Evolutionary conservation across 2,113 vertebrate genomes (phyloP).

Genomic region (Anolis carolinensis): DNA sequence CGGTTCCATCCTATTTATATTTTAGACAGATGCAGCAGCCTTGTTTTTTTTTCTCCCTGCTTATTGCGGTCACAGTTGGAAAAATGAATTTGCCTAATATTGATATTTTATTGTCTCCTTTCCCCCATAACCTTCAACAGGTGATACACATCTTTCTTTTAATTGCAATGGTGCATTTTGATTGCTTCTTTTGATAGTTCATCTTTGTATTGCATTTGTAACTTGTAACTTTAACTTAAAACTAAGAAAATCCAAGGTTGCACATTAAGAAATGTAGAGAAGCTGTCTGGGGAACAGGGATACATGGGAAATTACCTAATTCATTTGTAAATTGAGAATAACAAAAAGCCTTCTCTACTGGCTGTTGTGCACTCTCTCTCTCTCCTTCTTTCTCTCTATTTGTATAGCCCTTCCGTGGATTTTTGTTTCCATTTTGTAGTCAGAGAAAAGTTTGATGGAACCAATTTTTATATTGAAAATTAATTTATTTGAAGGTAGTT

Average conservation of each 20-base stretch:
- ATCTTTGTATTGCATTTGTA: not conserved
- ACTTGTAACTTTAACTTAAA: not conserved
- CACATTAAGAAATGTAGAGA: not conserved
- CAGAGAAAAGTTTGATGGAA: too few relatives aligned
- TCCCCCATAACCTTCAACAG: too few relatives aligned
- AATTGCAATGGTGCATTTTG: not conserved
- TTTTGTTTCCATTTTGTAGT: not conserved
- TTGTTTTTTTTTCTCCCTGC: too few relatives aligned
- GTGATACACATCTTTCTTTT: too few relatives aligned
- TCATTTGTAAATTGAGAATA: too few relatives aligned
- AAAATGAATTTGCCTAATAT: too few relatives aligned
- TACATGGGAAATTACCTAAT: not conserved
- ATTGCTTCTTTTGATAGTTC: not conserved
- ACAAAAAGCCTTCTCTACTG: not conserved
- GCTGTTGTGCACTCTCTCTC: too few relatives aligned
- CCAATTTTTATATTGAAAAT: not conserved
- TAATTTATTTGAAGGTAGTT: slow-evolving; percentile 54
- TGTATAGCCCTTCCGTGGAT: not conserved
- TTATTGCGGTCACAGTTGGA: too few relatives aligned
- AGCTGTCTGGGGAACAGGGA: not conserved
- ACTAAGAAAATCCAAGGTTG: not conserved
- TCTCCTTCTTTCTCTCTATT: not conserved
- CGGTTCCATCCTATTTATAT: too few relatives aligned
- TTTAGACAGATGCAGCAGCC: too few relatives aligned
- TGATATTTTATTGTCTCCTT: too few relatives aligned